A percentile compares a stretch with the other conserved stretches of the same genome.
Evolutionary conservation across 2,888 invertebrate species (phyloP).

Genomic region (Lymantria monacha): DNA sequence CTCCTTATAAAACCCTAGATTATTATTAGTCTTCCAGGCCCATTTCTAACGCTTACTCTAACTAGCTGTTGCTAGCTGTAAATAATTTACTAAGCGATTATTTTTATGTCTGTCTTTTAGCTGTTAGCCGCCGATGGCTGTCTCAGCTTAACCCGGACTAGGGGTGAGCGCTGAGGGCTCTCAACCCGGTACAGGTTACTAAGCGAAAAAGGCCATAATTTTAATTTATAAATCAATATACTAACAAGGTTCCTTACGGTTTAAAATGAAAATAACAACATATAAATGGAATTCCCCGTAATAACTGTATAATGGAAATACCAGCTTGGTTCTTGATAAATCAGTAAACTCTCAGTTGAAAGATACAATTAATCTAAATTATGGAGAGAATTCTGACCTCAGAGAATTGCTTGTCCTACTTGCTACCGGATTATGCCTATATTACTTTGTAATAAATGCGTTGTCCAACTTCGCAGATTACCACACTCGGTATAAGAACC

Average conservation of each 20-base stretch:
- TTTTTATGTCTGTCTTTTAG: no score
- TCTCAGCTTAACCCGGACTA: no score
- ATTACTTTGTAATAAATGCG: constrained; percentile 9
- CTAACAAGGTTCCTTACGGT: not conserved
- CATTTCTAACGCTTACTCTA: no score
- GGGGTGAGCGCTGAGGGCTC: no score
- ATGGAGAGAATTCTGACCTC: not conserved
- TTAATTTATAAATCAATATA: no score
- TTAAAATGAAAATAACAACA: constrained; percentile 3
- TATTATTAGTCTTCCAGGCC: no score
- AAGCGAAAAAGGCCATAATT: no score
- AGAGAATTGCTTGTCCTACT: constrained; percentile 4
- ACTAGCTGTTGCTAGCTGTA: no score
- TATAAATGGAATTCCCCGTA: constrained; percentile 15
- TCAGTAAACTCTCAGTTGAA: constrained; percentile 3
- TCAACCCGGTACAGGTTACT: no score
- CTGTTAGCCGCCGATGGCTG: no score
- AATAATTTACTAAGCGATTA: no score
- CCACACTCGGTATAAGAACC: constrained; percentile 37
- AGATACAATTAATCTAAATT: not conserved
- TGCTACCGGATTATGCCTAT: constrained; percentile 9
- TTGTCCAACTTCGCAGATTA: constrained; percentile 28
- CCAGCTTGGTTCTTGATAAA: not conserved
- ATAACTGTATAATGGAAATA: constrained; percentile 9
- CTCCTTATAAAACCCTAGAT: no score